Conservation (phyloP, 1,140 invertebrate genomes). For the Meloidogyne chitwoodi region DNA sequence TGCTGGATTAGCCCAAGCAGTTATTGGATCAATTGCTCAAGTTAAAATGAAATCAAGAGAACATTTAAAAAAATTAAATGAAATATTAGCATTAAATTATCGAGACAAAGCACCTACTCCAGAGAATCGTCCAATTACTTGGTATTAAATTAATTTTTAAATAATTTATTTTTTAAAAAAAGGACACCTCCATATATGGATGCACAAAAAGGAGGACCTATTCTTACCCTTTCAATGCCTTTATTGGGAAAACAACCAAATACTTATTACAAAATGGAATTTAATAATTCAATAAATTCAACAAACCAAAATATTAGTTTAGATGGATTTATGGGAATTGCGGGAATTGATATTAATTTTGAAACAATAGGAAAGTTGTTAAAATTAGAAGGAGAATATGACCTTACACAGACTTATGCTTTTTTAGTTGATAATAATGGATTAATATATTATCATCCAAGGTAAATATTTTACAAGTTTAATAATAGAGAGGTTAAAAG, state of each 20-base stretch:
- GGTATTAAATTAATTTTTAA: neutral
- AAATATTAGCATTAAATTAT: constrained; percentile 35
- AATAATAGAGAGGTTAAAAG: no score
- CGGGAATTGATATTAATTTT: constrained; percentile 46
- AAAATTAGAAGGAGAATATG: constrained; percentile 9
- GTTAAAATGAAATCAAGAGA: constrained; percentile 48
- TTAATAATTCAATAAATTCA: constrained; percentile 1
- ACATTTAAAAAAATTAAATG: constrained; percentile 36
- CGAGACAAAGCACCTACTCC: constrained; percentile 9
- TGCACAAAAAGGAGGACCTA: constrained; percentile 45
- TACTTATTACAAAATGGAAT: neutral
- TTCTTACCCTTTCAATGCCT: constrained; percentile 50
- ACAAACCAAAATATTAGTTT: neutral
- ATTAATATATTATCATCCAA: constrained; percentile 55
- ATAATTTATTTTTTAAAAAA: neutral
- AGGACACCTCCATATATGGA: constrained; percentile 55
- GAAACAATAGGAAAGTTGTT: constrained; percentile 20
- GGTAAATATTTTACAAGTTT: no score
- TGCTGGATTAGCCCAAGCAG: constrained; percentile 23
- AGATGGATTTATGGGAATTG: constrained; percentile 41
- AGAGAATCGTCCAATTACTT: constrained; percentile 40
- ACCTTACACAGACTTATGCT: constrained; percentile 32
- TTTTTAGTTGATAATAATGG: constrained; percentile 60
- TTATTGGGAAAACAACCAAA: constrained; percentile 31
- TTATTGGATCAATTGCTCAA: constrained; percentile 52